Evolutionary conservation across 2,797 vertebrate species (phyloP).

Genomic region (Mallotus villosus): DNA sequence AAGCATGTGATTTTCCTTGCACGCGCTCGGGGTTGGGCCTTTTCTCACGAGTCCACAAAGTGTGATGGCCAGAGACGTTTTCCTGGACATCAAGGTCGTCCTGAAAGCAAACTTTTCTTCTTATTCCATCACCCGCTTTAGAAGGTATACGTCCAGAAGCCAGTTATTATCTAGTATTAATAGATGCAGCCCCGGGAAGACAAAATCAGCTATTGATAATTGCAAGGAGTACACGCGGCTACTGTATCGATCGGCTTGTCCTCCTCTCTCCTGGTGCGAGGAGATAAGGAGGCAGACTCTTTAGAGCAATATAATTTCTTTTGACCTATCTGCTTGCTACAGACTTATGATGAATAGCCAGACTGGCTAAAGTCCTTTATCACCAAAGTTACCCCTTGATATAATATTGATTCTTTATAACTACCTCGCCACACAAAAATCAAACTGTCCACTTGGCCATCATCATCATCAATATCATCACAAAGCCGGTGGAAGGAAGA

Average conservation of each 20-base stretch:
- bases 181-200: slow-evolving; percentile 96
- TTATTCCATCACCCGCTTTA: slow-evolving; percentile 45
- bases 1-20: slow-evolving; percentile 25
- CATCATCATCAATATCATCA: slow-evolving; percentile 99
- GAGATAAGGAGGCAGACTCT: slow-evolving; percentile 99
- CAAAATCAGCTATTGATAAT: slow-evolving; percentile 99
- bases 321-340: slow-evolving; percentile 99
- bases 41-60: slow-evolving; percentile 51
- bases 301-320: slow-evolving; percentile 99
- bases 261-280: slow-evolving; percentile 94
- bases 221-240: slow-evolving; percentile 96
- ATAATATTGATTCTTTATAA: slow-evolving; percentile 99
- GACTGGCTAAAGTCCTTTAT: slow-evolving; percentile 99
- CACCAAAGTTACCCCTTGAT: slow-evolving; percentile 99
- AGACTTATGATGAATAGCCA: slow-evolving; percentile 99
- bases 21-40: slow-evolving; percentile 41
- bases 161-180: slow-evolving; percentile 97
- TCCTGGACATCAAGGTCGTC: slow-evolving; percentile 74
- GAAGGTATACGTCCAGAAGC: slow-evolving; percentile 80
- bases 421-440: slow-evolving; percentile 98
- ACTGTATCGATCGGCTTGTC: slow-evolving; percentile 98
- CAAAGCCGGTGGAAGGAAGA: slow-evolving; percentile 95
- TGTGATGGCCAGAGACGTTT: slow-evolving; percentile 57
- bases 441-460: slow-evolving; percentile 99
- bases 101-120: slow-evolving; percentile 61